Conservation (phyloP, 2,797 vertebrate species). For the Poeciliopsis turneri region DNA sequence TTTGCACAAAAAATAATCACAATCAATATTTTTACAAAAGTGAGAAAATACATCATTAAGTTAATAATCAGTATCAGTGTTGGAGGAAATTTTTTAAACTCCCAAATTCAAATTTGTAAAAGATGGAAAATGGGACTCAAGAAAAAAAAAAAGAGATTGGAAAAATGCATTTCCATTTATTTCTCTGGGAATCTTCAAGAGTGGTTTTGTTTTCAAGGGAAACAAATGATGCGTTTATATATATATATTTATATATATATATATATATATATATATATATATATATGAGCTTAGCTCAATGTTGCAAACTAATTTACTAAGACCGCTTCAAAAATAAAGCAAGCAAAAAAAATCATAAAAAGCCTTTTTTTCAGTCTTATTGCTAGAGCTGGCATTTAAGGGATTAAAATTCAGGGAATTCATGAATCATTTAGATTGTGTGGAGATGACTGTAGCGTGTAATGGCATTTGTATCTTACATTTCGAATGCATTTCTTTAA, state of each 20-base stretch:
- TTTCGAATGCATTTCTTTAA: neutral
- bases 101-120: neutral
- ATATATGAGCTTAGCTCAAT: neutral
- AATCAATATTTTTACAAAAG: too few relatives aligned
- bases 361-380: neutral
- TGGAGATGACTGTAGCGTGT: neutral
- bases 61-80: neutral
- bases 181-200: neutral
- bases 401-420: neutral
- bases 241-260: too few relatives aligned
- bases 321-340: neutral
- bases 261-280: too few relatives aligned
- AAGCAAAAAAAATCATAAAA: neutral
- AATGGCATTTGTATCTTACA: neutral
- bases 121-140: neutral
- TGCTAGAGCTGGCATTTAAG: neutral
- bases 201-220: neutral
- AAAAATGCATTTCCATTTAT: neutral
- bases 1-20: neutral
- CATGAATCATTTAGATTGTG: neutral
- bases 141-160: neutral
- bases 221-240: neutral
- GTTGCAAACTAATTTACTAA: neutral
- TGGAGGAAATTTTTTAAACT: neutral
- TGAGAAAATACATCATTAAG: too few relatives aligned